phyloP scores from a whole-genome alignment of 2,113 vertebrate genomes.

The Pangasianodon hypophthalmus region DNA sequence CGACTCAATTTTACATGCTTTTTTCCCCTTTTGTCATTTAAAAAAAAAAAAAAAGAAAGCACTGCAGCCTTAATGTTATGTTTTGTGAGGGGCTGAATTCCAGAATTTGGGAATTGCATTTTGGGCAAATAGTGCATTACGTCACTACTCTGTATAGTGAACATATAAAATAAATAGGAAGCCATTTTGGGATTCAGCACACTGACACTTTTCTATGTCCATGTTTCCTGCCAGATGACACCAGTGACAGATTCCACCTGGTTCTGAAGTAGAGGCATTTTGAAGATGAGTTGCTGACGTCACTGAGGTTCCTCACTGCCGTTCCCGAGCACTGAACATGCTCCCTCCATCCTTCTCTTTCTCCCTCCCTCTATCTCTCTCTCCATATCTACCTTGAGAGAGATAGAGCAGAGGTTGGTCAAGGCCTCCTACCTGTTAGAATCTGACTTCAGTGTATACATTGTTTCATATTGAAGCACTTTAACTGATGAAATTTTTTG shows the following conservation, averaged over 20 bases:
- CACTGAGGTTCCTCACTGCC: slow-evolving; percentile 66
- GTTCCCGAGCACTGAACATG: slow-evolving; percentile 61
- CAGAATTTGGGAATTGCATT: neutral
- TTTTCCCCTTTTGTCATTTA: neutral
- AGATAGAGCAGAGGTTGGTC: slow-evolving; percentile 61
- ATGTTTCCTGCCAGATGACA: slow-evolving; percentile 80
- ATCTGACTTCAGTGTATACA: slow-evolving; percentile 81
- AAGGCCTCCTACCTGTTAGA: slow-evolving; percentile 81
- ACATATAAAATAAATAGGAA: neutral
- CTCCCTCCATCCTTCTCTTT: slow-evolving; percentile 56
- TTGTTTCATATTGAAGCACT: slow-evolving; percentile 86
- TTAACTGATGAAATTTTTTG: slow-evolving; percentile 59
- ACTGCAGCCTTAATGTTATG: neutral
- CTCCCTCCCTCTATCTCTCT: slow-evolving; percentile 52
- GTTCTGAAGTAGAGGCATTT: slow-evolving; percentile 84
- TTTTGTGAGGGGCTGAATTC: neutral
- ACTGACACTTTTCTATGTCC: neutral
- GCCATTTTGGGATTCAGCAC: neutral
- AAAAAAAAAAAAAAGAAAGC: neutral
- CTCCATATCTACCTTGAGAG: slow-evolving; percentile 57
- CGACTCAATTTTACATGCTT: neutral
- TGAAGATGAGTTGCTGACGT: slow-evolving; percentile 51
- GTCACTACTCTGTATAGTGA: neutral
- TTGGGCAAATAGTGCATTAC: neutral
- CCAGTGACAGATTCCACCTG: slow-evolving; percentile 90